Evolutionary conservation across 2,797 vertebrate species (phyloP).

Genomic region (Emys orbicularis): DNA sequence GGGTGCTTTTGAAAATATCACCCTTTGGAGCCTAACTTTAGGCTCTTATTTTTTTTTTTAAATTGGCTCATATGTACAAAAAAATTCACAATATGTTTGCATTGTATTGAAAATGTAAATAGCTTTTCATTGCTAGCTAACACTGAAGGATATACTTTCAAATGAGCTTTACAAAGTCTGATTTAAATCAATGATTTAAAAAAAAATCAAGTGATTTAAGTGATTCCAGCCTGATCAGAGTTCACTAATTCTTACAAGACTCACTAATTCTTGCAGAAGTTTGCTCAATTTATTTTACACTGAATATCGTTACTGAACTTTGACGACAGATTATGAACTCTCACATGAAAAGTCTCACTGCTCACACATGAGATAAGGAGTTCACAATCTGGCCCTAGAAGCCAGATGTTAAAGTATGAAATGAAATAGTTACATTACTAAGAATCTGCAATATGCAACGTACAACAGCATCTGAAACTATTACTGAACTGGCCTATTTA

Average conservation of each 20-base stretch:
- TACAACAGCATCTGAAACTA: background rate
- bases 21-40: background rate
- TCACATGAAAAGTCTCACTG: background rate
- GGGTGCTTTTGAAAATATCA: background rate
- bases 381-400: background rate
- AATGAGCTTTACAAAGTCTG: background rate
- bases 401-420: background rate
- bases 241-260: background rate
- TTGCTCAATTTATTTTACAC: slow-evolving; percentile 1
- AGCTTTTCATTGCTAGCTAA: background rate
- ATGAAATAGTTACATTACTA: background rate
- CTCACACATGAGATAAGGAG: background rate
- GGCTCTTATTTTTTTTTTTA: too few species aligned
- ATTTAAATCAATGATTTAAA: background rate
- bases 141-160: background rate
- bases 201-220: slow-evolving; percentile 16
- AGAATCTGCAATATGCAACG: background rate
- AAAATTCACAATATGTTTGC: background rate
- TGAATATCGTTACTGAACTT: background rate
- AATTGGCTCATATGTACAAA: background rate
- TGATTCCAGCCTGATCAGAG: background rate
- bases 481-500: background rate
- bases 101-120: background rate
- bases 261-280: background rate
- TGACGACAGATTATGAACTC: background rate